phyloP scores from a whole-genome alignment of 2,888 invertebrate genomes.

The Pachliopta kotzebuea region DNA sequence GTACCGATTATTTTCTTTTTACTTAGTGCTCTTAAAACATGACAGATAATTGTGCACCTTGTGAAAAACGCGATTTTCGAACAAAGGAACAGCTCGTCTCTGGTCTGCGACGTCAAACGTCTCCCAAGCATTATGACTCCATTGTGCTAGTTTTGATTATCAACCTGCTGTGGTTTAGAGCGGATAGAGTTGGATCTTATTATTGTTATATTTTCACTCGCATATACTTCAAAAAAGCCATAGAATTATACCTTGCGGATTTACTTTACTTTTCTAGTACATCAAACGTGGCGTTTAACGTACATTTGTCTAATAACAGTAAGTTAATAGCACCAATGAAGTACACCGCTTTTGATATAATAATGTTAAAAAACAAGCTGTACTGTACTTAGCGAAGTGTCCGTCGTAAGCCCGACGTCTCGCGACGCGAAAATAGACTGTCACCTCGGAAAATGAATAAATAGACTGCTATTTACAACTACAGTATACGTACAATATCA shows the following conservation, averaged over 20 bases:
- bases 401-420: conserved; percentile 41
- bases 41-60: neutral
- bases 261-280: too few relatives aligned
- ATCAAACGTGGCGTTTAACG: too few relatives aligned
- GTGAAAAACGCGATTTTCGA: neutral
- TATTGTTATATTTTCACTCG: neutral
- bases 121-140: conserved; percentile 2
- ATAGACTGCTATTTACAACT: conserved; percentile 48
- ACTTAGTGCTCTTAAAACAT: neutral
- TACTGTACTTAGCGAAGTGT: conserved; percentile 36
- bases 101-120: neutral
- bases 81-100: neutral
- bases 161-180: neutral
- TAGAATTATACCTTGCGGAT: too few relatives aligned
- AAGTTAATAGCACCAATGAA: neutral
- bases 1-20: too few relatives aligned
- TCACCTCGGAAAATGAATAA: conserved; percentile 61
- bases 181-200: neutral
- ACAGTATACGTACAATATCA: conserved; percentile 38
- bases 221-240: too few relatives aligned
- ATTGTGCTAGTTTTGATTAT: neutral
- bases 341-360: conserved; percentile 14
- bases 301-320: neutral
- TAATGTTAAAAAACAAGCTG: conserved; percentile 30
- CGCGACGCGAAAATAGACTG: conserved; percentile 52